phyloP scores from a whole-genome alignment of 2,797 vertebrate genomes.

The Bovichtus diacanthus region DNA sequence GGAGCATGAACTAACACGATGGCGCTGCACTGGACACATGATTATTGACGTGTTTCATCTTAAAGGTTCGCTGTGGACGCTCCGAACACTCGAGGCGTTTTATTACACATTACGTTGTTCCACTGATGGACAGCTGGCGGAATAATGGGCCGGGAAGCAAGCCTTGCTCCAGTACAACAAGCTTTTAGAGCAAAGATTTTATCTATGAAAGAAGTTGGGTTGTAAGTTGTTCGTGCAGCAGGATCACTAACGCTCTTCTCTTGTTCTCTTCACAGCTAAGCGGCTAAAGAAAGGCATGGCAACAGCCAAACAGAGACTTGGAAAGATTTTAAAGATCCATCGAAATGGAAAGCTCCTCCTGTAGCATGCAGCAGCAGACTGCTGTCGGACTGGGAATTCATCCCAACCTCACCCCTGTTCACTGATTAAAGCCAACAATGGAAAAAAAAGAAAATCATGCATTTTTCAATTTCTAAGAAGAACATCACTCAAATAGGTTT shows the following conservation, averaged over 20 bases:
- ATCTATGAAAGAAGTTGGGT: too few species aligned
- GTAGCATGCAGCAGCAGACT: conserved; percentile 83
- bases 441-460: conserved; percentile 73
- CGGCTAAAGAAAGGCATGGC: conserved; percentile 99
- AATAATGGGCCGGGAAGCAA: too few species aligned
- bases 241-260: neutral
- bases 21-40: too few species aligned
- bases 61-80: too few species aligned
- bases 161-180: too few species aligned
- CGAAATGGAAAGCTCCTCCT: conserved; percentile 98
- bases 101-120: too few species aligned
- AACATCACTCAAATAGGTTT: conserved; percentile 87
- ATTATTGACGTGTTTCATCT: too few species aligned
- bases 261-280: conserved; percentile 86
- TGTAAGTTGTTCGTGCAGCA: neutral
- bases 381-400: conserved; percentile 75
- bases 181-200: too few species aligned
- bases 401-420: conserved; percentile 70
- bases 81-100: too few species aligned
- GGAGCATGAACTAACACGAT: too few species aligned
- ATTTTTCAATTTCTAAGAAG: conserved; percentile 88
- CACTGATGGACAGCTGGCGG: too few species aligned
- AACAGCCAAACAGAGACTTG: conserved; percentile 99
- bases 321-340: conserved; percentile 99
- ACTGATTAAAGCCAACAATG: conserved; percentile 80